Percentiles rank a stretch among this genome's conserved stretches.
phyloP scores from a whole-genome alignment of 2,888 invertebrate species.

The Yponomeuta malinellus region DNA sequence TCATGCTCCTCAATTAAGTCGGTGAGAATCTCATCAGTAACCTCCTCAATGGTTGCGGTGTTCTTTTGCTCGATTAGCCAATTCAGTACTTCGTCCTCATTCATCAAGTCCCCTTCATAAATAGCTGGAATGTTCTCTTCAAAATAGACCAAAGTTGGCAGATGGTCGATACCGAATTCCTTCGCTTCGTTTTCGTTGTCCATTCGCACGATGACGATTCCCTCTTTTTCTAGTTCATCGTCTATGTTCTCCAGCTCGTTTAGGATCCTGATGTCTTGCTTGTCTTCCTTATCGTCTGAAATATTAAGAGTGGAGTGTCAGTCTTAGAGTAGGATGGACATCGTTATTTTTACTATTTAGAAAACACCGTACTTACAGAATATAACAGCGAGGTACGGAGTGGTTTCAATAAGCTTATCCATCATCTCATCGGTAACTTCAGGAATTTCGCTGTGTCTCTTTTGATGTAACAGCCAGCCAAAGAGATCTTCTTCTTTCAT shows the following conservation, averaged over 20 bases:
- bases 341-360: background rate
- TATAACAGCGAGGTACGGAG: slow-evolving; percentile 89
- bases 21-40: slow-evolving; percentile 91
- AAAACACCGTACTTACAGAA: slow-evolving; percentile 84
- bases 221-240: slow-evolving; percentile 92
- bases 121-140: slow-evolving; percentile 93
- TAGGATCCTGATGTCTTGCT: slow-evolving; percentile 89
- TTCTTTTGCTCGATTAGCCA: slow-evolving; percentile 93
- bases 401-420: slow-evolving; percentile 88
- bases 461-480: slow-evolving; percentile 93
- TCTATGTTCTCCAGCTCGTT: slow-evolving; percentile 95
- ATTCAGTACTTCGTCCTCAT: slow-evolving; percentile 92
- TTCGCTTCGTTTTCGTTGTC: slow-evolving; percentile 93
- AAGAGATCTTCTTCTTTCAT: slow-evolving; percentile 93
- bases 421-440: slow-evolving; percentile 96
- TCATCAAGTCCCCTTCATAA: slow-evolving; percentile 93
- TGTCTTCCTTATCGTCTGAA: slow-evolving; percentile 91
- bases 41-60: slow-evolving; percentile 94
- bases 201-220: slow-evolving; percentile 92
- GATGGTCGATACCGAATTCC: slow-evolving; percentile 91
- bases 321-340: too few relatives aligned
- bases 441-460: slow-evolving; percentile 92
- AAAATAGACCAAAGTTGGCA: slow-evolving; percentile 91
- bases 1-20: slow-evolving; percentile 92
- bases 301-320: slow-evolving; percentile 19